A percentile compares a stretch with the other conserved stretches of the same genome.
These are phyloP conservation scores for Polypterus bichir DNA, from an alignment of 2,113 vertebrate genomes.

Conservation along the genomic window DNA sequence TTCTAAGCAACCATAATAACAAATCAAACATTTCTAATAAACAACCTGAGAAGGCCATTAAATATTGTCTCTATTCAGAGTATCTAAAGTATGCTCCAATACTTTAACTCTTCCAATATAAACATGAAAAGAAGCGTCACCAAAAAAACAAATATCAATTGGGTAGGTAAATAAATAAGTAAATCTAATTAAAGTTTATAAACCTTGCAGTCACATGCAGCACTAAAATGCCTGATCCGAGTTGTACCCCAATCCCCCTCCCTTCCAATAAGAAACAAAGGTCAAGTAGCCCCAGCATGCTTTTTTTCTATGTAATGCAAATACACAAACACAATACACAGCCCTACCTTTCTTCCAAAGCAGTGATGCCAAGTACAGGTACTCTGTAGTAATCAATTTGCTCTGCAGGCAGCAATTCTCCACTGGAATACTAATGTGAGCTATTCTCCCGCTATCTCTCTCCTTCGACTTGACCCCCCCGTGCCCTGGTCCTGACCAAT, in stretches of 20 bases:
- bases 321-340: conserved; percentile 68
- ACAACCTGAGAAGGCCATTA: no score
- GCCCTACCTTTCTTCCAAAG: conserved; percentile 79
- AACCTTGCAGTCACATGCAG: no score
- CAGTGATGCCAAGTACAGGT: conserved; percentile 88
- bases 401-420: conserved; percentile 81
- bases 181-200: no score
- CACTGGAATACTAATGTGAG: conserved; percentile 85
- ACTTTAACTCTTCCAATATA: no score
- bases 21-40: no score
- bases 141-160: no score
- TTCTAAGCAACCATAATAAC: no score
- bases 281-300: conserved; percentile 53
- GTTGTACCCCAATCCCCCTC: conserved; percentile 28
- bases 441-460: conserved; percentile 40
- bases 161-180: no score
- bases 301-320: conserved; percentile 58
- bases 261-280: conserved; percentile 27
- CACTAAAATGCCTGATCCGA: conserved; percentile 28
- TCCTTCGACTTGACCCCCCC: conserved; percentile 71
- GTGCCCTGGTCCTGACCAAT: conserved; percentile 72
- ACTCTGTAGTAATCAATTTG: conserved; percentile 94
- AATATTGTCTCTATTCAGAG: no score
- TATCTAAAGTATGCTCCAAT: no score
- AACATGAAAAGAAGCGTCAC: no score